Evolutionary conservation across 2,888 invertebrate genomes (phyloP), one percentile per base, ranked within the genome.

Genomic region (Dioctria rufipes): DNA sequence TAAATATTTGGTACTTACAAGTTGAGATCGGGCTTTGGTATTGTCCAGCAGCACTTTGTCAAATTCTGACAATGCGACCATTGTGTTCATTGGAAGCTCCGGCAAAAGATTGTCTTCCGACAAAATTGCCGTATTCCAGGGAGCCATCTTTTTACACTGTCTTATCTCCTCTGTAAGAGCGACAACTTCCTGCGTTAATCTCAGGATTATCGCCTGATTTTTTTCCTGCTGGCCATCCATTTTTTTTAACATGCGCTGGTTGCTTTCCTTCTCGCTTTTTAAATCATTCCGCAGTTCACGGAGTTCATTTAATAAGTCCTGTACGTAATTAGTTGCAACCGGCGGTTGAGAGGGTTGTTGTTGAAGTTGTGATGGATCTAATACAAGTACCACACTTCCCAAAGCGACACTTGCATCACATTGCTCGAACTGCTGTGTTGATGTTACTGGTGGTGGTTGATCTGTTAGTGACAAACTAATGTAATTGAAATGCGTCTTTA

Each of bases 231-330:
- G 5, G 5, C n/a, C 13, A 11, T 13, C 11, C 11, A 58, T n/a
- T 13, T 58, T 58, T n/a, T 58, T 6, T 11, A 11, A 3, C 8
- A 58, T 58, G 1, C 13, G n/a, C 5, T 46, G 46, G 46, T 46
- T 46, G 1, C 8, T 5, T 8, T 46, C 46, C 46, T 46, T 46
- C 8, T 46, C 5, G 8, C 0, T 2, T 46, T 46, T 46, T 6
- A 8, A 46, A 46, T 46, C 8, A 5, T 46, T 46, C 46, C 5
- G 5, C 46, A 46, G 46, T 2, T 6, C 46, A 25, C 5, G 60
- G 5, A 60, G 60, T 60, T 60, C 60, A 13, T 60, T 5, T n/a
- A 60, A 6, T 60, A 60, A n/a, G 3, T 60, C 60, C 60, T 60
- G 13, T 0, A 60, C 5, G 5, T 13, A 60, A 25, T 25, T 25